phyloP scores from a whole-genome alignment of 2,113 vertebrate species.

The Tenrec ecaudatus region DNA sequence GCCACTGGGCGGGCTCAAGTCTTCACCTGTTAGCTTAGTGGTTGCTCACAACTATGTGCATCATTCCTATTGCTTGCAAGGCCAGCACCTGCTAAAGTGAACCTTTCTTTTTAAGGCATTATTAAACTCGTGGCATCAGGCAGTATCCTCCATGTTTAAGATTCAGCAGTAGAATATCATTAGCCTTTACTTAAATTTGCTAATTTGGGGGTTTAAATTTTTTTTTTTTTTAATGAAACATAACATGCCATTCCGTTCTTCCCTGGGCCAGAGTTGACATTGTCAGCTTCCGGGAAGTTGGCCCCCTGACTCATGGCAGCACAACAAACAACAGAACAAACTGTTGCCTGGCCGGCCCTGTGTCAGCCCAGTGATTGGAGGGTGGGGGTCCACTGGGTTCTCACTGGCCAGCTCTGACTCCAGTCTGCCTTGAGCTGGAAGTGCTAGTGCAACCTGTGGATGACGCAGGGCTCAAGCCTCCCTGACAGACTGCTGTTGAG shows the following conservation, averaged over 20 bases:
- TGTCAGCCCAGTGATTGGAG: background rate
- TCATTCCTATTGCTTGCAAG: background rate
- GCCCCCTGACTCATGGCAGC: background rate
- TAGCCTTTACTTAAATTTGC: no score
- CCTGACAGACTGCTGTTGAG: background rate
- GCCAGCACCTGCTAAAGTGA: background rate
- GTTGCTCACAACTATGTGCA: background rate
- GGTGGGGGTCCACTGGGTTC: no score
- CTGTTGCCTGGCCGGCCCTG: background rate
- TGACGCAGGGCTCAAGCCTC: background rate
- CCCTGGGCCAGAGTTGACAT: background rate
- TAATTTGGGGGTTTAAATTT: constrained; percentile 39
- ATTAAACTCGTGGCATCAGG: background rate
- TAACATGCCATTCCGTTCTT: background rate
- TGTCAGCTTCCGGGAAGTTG: background rate
- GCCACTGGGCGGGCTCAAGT: background rate
- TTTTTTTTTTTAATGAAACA: background rate
- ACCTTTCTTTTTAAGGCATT: background rate
- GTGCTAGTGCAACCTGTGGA: background rate
- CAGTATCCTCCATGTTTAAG: background rate
- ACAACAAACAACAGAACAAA: background rate
- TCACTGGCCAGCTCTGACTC: background rate
- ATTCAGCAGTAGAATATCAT: background rate
- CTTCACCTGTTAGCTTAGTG: background rate
- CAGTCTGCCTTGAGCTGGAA: background rate